Evolutionary conservation across 1,140 invertebrate genomes (phyloP).

Genomic region (Trichonephila clavipes): DNA sequence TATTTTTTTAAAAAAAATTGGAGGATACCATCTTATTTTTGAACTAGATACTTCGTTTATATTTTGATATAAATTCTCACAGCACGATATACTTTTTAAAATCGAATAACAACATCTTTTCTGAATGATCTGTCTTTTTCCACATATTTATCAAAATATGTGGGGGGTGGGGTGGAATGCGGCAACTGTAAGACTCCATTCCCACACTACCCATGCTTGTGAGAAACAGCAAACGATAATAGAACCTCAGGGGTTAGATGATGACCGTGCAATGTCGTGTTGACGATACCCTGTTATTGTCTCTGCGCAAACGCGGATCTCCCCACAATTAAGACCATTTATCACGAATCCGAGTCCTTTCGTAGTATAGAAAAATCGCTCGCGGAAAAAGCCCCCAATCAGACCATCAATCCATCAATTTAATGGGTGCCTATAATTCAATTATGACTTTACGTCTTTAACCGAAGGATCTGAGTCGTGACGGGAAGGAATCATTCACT

Average conservation of each 20-base stretch:
- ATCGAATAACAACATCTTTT: too few species aligned
- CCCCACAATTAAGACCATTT: slow-evolving; percentile 5
- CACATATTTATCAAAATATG: too few species aligned
- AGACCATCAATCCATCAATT: slow-evolving; percentile 22
- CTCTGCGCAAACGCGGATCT: background rate
- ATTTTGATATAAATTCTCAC: too few species aligned
- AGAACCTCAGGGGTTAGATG: background rate
- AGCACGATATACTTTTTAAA: too few species aligned
- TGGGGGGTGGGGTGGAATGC: too few species aligned
- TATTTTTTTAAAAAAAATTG: too few species aligned
- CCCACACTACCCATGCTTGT: too few species aligned
- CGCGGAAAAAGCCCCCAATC: slow-evolving; percentile 1
- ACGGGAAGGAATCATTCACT: background rate
- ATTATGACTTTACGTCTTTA: slow-evolving; percentile 42
- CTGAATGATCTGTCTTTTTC: too few species aligned
- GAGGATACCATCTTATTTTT: too few species aligned
- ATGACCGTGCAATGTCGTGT: background rate
- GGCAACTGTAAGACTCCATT: too few species aligned
- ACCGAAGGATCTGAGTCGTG: background rate
- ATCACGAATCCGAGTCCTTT: background rate
- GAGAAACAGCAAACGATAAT: too few species aligned
- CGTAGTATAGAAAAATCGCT: background rate
- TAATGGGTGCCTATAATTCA: slow-evolving; percentile 53
- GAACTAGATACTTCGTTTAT: too few species aligned
- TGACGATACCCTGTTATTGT: slow-evolving; percentile 11